Conservation (phyloP, 30 jellyfish, hydroid and myxozoan genomes). For the Mastigias papua region DNA sequence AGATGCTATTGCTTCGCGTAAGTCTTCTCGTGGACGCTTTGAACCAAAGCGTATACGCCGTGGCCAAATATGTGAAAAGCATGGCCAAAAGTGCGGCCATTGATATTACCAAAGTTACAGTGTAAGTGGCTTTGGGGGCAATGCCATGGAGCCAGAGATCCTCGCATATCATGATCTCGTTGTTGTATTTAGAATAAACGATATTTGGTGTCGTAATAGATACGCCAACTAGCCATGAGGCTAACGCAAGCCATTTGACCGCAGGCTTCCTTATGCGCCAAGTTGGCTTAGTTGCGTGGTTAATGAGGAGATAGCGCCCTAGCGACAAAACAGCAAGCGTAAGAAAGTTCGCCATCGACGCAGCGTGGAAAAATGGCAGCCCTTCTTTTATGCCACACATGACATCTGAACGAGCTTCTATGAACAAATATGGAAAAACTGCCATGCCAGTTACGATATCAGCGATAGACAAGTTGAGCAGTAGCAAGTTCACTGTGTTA, state of each 20-base stretch:
- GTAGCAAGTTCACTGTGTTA: conserved; percentile 74
- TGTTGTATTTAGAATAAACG: conserved; percentile 76
- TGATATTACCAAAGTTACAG: conserved; percentile 70
- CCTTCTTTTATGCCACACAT: conserved; percentile 91
- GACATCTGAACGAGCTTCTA: conserved; percentile 66
- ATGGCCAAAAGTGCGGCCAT: conserved; percentile 67
- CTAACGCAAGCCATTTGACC: conserved; percentile 62
- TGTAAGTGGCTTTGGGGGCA: conserved; percentile 55
- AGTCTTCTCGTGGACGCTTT: conserved; percentile 38
- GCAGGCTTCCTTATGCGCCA: conserved; percentile 78
- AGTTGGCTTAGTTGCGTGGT: conserved; percentile 79
- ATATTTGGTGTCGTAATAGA: conserved; percentile 74
- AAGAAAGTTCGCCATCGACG: conserved; percentile 79
- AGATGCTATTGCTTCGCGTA: conserved; percentile 54
- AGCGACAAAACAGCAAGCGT: conserved; percentile 80
- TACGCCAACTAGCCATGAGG: conserved; percentile 72
- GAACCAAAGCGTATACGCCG: conserved; percentile 84
- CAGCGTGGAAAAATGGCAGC: conserved; percentile 75
- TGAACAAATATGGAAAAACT: conserved; percentile 77
- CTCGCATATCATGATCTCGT: conserved; percentile 62
- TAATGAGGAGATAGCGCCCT: conserved; percentile 84
- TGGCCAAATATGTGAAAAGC: conserved; percentile 82
- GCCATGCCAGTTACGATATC: conserved; percentile 81
- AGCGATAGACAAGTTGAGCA: conserved; percentile 81
- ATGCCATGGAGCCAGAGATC: conserved; percentile 89